Percentiles rank a stretch among this genome's conserved stretches.
These are phyloP conservation scores for Strigamia transsilvanica DNA, from an alignment of 2,888 invertebrate species.

Conservation along the genomic window DNA sequence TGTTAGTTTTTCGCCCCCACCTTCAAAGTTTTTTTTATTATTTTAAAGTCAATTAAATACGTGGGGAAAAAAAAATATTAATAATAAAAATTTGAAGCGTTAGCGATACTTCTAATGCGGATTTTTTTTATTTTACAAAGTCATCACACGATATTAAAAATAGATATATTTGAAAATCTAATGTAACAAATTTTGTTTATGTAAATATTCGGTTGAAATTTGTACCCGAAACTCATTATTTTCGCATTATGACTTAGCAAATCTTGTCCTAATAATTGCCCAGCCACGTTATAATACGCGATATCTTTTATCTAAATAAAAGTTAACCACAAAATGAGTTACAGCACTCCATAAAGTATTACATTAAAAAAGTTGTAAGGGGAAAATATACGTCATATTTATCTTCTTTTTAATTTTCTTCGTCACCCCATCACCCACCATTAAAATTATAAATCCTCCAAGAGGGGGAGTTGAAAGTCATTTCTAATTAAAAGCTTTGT, in stretches of 20 bases:
- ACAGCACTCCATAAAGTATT: neutral
- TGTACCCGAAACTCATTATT: slow-evolving; percentile 11
- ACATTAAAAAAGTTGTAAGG: neutral
- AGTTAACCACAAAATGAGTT: neutral
- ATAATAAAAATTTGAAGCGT: neutral
- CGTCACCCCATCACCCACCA: slow-evolving; percentile 16
- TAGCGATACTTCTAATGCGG: neutral
- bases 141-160: neutral
- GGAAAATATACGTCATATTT: neutral
- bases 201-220: neutral
- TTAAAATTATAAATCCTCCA: slow-evolving; percentile 45
- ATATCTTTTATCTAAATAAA: neutral
- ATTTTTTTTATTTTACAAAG: slow-evolving; percentile 12
- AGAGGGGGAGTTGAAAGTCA: slow-evolving; percentile 46
- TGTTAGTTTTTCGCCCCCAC: slow-evolving; percentile 7
- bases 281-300: neutral
- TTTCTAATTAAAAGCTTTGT: slow-evolving; percentile 49
- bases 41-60: neutral
- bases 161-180: neutral
- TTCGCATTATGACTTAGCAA: slow-evolving; percentile 36
- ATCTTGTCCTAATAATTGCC: slow-evolving; percentile 1
- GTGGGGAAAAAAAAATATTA: neutral
- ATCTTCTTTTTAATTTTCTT: slow-evolving; percentile 22
- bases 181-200: slow-evolving; percentile 19
- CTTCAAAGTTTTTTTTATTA: neutral